These are phyloP conservation scores for Gobius niger DNA, from an alignment of 2,113 vertebrate species.

Conservation along the genomic window DNA sequence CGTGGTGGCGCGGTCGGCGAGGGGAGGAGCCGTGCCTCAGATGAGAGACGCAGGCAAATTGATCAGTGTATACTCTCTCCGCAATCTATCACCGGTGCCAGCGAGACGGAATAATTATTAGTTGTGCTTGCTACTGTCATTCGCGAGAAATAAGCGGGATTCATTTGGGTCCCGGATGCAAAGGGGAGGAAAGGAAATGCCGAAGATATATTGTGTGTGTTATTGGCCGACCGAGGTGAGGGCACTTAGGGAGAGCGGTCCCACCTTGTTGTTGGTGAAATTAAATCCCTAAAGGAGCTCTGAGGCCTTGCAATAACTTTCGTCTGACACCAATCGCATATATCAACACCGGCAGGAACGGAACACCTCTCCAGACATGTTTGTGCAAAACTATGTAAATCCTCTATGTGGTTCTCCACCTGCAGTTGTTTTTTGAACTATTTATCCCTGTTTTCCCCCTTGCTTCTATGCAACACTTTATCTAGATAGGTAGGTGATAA, in stretches of 20 bases:
- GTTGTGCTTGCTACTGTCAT: constrained; percentile 70
- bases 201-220: constrained; percentile 70
- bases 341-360: constrained; percentile 37
- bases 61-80: constrained; percentile 74
- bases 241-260: constrained; percentile 60
- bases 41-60: constrained; percentile 93
- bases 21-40: constrained; percentile 81
- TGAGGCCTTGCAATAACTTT: constrained; percentile 46
- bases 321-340: constrained; percentile 25
- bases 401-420: constrained; percentile 8
- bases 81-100: constrained; percentile 72
- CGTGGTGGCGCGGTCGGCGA: constrained; percentile 56
- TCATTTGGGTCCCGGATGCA: constrained; percentile 61
- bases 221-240: constrained; percentile 63
- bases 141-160: constrained; percentile 76
- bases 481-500: too few relatives aligned
- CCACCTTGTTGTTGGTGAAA: constrained; percentile 63
- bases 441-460: too few relatives aligned
- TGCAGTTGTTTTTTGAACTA: not conserved
- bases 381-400: constrained; percentile 35
- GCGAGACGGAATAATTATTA: constrained; percentile 76
- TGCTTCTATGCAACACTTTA: too few relatives aligned
- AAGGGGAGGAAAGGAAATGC: constrained; percentile 63
- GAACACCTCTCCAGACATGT: constrained; percentile 26
- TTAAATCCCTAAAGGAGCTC: constrained; percentile 55